Conservation (phyloP, 2,113 vertebrate genomes). For the Genyomyrus donnyi region DNA sequence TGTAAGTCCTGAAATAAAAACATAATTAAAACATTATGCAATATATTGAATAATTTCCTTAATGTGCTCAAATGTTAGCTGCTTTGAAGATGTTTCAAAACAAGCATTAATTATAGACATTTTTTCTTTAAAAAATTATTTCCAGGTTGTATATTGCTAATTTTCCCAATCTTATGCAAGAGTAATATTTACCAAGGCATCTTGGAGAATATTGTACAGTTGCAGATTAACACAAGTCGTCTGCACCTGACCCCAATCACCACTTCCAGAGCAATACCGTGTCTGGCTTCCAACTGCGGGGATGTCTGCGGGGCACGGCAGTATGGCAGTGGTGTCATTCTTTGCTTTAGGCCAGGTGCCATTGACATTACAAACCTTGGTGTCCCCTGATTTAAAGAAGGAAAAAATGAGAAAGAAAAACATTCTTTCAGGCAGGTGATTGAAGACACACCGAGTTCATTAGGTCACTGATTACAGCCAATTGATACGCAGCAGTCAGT, state of each 20-base stretch:
- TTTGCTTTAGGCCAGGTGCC: constrained; percentile 36
- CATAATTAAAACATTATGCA: neutral
- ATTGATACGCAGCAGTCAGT: neutral
- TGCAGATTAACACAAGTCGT: constrained; percentile 34
- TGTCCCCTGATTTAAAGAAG: fast-evolving
- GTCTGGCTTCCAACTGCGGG: constrained; percentile 22
- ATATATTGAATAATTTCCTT: neutral
- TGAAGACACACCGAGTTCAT: neutral
- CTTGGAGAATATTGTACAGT: neutral
- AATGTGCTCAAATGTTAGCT: neutral
- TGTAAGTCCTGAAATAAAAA: constrained; percentile 36
- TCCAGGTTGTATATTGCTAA: neutral
- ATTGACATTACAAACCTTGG: fast-evolving
- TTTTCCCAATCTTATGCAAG: neutral
- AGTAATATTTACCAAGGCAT: constrained; percentile 32
- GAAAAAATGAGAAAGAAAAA: neutral
- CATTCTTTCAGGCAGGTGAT: neutral
- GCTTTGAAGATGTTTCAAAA: neutral
- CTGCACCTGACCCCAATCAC: neutral
- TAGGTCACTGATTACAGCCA: neutral
- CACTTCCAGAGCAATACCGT: fast-evolving
- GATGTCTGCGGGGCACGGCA: constrained; percentile 16
- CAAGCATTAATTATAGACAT: neutral
- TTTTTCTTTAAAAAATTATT: neutral
- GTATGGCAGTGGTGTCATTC: neutral